Conservation (phyloP, 2,888 invertebrate genomes). For the Clepsis dumicolana region DNA sequence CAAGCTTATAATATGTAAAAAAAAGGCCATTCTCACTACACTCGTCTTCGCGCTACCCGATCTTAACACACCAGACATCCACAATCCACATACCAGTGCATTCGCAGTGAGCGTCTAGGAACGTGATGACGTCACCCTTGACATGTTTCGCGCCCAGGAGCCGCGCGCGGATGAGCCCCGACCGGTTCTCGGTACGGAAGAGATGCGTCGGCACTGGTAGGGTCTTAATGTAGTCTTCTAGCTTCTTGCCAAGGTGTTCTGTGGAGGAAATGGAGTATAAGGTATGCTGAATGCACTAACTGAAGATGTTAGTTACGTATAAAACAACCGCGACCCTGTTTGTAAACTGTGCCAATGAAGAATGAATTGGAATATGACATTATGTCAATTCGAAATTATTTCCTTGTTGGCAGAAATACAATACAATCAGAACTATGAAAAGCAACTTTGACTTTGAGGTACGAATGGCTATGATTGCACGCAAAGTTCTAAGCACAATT, state of each 20-base stretch:
- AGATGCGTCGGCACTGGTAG: slow-evolving; percentile 95
- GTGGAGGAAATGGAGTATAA: slow-evolving; percentile 50
- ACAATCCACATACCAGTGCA: slow-evolving; percentile 87
- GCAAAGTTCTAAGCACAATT: not conserved
- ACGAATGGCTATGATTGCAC: not conserved
- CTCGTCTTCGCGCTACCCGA: not conserved
- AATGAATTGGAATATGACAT: not conserved
- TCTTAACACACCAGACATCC: not conserved
- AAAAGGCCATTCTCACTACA: not conserved
- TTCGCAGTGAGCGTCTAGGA: slow-evolving; percentile 99
- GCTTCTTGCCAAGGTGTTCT: slow-evolving; percentile 95
- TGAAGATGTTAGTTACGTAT: not conserved
- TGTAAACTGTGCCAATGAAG: not conserved
- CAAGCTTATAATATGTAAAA: not conserved
- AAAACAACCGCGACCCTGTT: not conserved
- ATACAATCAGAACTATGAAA: not conserved
- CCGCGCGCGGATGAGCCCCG: slow-evolving; percentile 98
- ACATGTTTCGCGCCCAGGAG: slow-evolving; percentile 97
- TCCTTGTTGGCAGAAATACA: not conserved
- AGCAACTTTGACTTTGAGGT: too few relatives aligned
- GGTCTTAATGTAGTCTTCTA: slow-evolving; percentile 95
- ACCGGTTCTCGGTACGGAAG: slow-evolving; percentile 95
- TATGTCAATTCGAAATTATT: not conserved
- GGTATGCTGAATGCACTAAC: not conserved
- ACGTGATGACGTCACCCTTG: slow-evolving; percentile 96